Conservation (phyloP, 1,140 invertebrate genomes). For the Condylostylus longicornis region DNA sequence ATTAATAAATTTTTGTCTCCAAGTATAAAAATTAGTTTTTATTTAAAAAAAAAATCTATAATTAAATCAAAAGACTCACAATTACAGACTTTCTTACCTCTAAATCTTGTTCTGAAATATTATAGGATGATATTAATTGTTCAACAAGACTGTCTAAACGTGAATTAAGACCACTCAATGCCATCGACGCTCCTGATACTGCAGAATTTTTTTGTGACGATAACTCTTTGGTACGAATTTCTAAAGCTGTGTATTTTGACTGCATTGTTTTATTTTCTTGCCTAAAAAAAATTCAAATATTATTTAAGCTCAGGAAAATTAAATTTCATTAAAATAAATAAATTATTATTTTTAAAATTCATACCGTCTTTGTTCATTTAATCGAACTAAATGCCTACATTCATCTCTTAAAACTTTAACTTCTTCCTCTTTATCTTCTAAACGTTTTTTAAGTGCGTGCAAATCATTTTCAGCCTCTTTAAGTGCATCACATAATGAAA, state of each 20-base stretch:
- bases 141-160: slow-evolving; percentile 53
- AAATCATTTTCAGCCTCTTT: slow-evolving; percentile 58
- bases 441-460: slow-evolving; percentile 34
- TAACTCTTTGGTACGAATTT: slow-evolving; percentile 45
- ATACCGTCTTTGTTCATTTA: slow-evolving; percentile 61
- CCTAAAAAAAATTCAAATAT: slow-evolving; percentile 20
- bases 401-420: slow-evolving; percentile 52
- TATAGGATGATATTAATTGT: slow-evolving; percentile 53
- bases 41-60: background rate
- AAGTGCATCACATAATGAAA: slow-evolving; percentile 51
- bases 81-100: slow-evolving; percentile 38
- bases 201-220: slow-evolving; percentile 52
- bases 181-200: slow-evolving; percentile 52
- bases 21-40: too few species aligned
- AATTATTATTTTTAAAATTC: background rate
- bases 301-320: background rate
- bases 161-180: slow-evolving; percentile 50
- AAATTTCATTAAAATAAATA: background rate
- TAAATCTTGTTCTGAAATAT: slow-evolving; percentile 56
- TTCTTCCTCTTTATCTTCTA: slow-evolving; percentile 41
- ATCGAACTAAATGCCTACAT: slow-evolving; percentile 57
- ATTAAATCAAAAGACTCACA: slow-evolving; percentile 1
- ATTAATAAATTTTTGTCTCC: too few species aligned
- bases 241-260: slow-evolving; percentile 44
- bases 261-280: slow-evolving; percentile 53